Base-by-base conservation (phyloP, 2,113 vertebrate species). In the Nannobrachium achirus region DNA sequence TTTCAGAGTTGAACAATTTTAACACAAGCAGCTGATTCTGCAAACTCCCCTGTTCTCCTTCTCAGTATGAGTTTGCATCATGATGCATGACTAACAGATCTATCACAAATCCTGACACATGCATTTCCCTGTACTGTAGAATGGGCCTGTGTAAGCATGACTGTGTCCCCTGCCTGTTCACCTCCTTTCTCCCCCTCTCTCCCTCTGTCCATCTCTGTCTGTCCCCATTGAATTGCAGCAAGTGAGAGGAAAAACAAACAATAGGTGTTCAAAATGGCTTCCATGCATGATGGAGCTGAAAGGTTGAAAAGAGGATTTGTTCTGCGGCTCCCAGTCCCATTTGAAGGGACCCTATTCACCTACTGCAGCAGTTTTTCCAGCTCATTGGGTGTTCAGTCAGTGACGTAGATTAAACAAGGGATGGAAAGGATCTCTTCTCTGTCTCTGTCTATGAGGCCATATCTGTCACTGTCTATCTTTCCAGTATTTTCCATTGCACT, bases 351-450 rank as follows among this genome's bases (percentile, higher is more conserved):
- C 38, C 33, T n/a, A 52, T 66, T 46, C 8, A 46, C 58, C 57
- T 20, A 56, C 49, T 59, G 55, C 68, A 74, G 79, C 83, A 76
- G n/a, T 80, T 81, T 85, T 83, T 88, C 73, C 75, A 75, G 82
- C 76, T 89, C 81, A 82, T 1, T 33, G 58, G 45, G 20, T 67
- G 50, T 38, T 61, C 1, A 0, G 13, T 16, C 18, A 20, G 13
- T 6, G 6, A 38, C 60, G 60, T 15, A 44, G 15, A 25, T 48
- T 1, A 50, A 48, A 16, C 40, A 52, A 20, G 41, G 44, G 25
- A 61, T 48, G 25, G 0, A 18, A 53, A 65, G 74, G 49, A 53
- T 65, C 4, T 11, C 49, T 7, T 11, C 25, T 40, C 20, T 50
- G 2, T 18, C 38, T 42, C 13, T 65, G 16, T 56, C 46, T 76